Conservation (phyloP, 2,888 invertebrate genomes). For the Fissipunctia ypsillon region DNA sequence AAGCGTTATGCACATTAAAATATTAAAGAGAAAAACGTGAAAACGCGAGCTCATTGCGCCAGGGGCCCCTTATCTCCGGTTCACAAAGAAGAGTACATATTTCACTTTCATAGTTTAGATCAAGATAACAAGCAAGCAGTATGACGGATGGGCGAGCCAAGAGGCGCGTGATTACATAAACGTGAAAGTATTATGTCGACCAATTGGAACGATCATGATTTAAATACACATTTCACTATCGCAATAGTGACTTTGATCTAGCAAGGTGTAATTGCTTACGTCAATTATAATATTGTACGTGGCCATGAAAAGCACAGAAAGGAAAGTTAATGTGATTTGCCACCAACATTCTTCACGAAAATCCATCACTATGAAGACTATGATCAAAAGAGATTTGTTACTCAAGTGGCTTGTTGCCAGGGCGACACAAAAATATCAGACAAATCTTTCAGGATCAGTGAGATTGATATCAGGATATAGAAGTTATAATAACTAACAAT, state of each 20-base stretch:
- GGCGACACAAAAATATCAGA: constrained; percentile 5
- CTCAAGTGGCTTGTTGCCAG: constrained; percentile 31
- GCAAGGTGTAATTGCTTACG: constrained; percentile 62
- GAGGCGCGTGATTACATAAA: constrained; percentile 84
- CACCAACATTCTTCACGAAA: constrained; percentile 19
- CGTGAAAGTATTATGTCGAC: constrained; percentile 85
- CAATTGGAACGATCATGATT: constrained; percentile 80
- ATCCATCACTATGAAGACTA: constrained; percentile 1
- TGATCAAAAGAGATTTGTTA: constrained; percentile 27
- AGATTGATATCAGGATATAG: constrained; percentile 19
- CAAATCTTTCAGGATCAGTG: constrained; percentile 30
- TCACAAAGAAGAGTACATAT: constrained; percentile 79
- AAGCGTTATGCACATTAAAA: constrained; percentile 54
- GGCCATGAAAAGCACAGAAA: constrained; percentile 54
- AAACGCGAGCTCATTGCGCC: constrained; percentile 61
- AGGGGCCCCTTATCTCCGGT: constrained; percentile 74
- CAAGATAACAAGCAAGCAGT: constrained; percentile 81
- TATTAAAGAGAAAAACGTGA: constrained; percentile 65
- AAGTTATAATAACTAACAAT: constrained; percentile 16
- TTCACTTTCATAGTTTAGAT: constrained; percentile 83
- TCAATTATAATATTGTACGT: constrained; percentile 58
- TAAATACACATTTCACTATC: constrained; percentile 73
- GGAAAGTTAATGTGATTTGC: constrained; percentile 32
- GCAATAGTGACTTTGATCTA: constrained; percentile 68
- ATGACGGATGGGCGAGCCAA: constrained; percentile 83